A percentile compares a stretch with the other conserved stretches of the same genome.
phyloP scores from a whole-genome alignment of 2,113 vertebrate species.

The Carollia perspicillata region DNA sequence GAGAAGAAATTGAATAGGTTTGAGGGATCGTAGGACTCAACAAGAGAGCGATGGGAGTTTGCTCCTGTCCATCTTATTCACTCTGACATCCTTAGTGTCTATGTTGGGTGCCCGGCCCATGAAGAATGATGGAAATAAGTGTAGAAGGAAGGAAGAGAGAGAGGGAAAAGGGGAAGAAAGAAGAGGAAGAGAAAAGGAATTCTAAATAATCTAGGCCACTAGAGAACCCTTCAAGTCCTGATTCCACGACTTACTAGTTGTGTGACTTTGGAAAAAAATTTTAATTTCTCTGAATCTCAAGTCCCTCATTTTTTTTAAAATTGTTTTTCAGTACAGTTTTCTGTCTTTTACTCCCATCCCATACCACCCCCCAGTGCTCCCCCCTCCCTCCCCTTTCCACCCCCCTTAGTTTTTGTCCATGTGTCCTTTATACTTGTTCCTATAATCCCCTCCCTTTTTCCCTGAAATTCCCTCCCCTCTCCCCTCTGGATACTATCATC shows the following conservation, averaged over 20 bases:
- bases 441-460: too few relatives aligned
- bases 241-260: background rate
- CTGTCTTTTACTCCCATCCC: too few relatives aligned
- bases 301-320: background rate
- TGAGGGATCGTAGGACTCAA: background rate
- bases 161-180: background rate
- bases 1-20: background rate
- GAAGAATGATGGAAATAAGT: background rate
- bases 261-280: background rate
- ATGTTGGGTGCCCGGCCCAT: background rate
- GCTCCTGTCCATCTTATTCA: background rate
- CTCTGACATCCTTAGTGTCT: background rate
- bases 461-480: too few relatives aligned
- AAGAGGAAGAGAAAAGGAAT: background rate
- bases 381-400: too few relatives aligned
- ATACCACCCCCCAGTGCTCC: too few relatives aligned
- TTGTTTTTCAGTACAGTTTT: too few relatives aligned
- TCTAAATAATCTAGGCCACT: background rate
- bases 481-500: too few relatives aligned
- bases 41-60: background rate
- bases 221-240: background rate
- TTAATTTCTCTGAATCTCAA: slow-evolving; percentile 30
- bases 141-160: background rate
- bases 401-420: too few relatives aligned
- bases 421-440: too few relatives aligned